Evolutionary conservation across 2,797 vertebrate genomes (phyloP).

Genomic region (Gadopsis bispinosus): DNA sequence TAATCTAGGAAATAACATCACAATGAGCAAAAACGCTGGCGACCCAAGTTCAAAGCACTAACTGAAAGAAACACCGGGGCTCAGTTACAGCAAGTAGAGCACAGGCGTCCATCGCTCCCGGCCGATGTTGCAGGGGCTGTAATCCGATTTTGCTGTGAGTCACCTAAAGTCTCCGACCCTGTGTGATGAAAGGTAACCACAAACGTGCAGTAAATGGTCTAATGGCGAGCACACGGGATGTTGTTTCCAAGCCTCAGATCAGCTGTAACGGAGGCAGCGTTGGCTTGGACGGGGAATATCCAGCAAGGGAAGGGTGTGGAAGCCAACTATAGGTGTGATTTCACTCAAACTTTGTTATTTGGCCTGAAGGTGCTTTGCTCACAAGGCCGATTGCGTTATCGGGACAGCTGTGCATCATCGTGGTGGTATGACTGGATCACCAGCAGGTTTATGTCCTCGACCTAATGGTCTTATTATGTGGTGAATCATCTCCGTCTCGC

Average conservation of each 20-base stretch:
- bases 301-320: no score
- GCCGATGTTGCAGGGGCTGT: conserved; percentile 22
- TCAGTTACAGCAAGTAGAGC: not conserved
- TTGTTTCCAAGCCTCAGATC: conserved; percentile 23
- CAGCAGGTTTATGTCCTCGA: conserved; percentile 38
- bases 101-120: not conserved
- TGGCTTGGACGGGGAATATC: not conserved
- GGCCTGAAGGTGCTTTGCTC: conserved; percentile 34
- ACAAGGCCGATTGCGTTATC: conserved; percentile 32
- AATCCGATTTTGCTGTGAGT: conserved; percentile 38
- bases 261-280: not conserved
- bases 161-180: conserved; percentile 22
- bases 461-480: conserved; percentile 31
- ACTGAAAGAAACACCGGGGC: conserved; percentile 19
- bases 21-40: no score
- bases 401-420: conserved; percentile 44
- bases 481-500: conserved; percentile 45
- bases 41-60: no score
- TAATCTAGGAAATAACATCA: no score
- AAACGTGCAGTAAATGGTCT: conserved; percentile 33
- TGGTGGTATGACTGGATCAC: conserved; percentile 46
- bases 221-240: not conserved
- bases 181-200: conserved; percentile 30
- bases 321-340: not conserved
- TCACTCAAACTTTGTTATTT: conserved; percentile 19